These are phyloP conservation scores for Gnathochromis pfefferi DNA, from an alignment of 2,113 vertebrate genomes.

Conservation along the genomic window DNA sequence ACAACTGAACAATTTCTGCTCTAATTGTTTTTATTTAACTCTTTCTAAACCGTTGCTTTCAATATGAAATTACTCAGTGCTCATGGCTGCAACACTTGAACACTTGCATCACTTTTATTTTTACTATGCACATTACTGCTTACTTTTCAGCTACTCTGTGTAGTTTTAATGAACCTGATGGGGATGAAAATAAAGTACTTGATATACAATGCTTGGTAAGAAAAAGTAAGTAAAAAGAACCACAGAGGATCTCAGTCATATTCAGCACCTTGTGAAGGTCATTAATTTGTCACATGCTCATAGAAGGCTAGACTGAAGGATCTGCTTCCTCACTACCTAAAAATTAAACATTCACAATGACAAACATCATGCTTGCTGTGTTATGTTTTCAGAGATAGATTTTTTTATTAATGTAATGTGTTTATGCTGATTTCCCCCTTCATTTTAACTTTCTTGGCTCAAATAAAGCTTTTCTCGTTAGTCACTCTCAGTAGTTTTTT, in stretches of 20 bases:
- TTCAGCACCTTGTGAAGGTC: background rate
- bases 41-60: background rate
- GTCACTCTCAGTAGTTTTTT: background rate
- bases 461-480: background rate
- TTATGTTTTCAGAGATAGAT: fast-evolving
- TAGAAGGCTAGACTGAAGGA: background rate
- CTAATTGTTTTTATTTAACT: background rate
- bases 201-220: background rate
- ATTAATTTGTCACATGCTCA: background rate
- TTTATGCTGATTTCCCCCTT: background rate
- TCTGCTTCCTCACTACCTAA: background rate
- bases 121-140: background rate
- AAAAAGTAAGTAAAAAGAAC: background rate
- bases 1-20: background rate
- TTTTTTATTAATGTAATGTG: background rate
- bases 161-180: background rate
- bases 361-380: background rate
- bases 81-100: background rate
- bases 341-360: background rate
- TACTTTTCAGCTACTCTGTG: background rate
- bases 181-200: background rate
- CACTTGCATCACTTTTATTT: background rate
- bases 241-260: background rate
- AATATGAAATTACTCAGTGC: background rate
- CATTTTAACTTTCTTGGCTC: background rate